Conservation (phyloP, 2,113 vertebrate species). For the Australoheros scitulus region DNA sequence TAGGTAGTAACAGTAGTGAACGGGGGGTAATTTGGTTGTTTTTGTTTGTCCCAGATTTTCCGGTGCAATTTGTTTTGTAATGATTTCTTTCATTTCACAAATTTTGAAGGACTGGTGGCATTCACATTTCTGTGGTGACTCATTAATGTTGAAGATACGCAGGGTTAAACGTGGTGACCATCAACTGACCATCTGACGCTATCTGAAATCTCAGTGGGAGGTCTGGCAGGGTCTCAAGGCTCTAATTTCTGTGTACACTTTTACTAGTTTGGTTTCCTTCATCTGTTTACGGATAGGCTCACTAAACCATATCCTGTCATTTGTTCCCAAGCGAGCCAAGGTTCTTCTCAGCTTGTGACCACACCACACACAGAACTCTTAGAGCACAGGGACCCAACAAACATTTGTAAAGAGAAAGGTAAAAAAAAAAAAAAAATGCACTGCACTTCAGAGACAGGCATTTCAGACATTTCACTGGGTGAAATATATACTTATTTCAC, state of each 20-base stretch:
- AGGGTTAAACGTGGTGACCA: slow-evolving; percentile 49
- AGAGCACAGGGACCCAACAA: slow-evolving; percentile 24
- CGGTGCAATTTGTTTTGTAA: slow-evolving; percentile 18
- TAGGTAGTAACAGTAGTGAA: not conserved
- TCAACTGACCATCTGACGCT: slow-evolving; percentile 55
- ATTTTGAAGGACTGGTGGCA: slow-evolving; percentile 10
- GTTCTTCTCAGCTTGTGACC: slow-evolving; percentile 50
- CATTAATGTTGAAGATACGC: slow-evolving; percentile 35
- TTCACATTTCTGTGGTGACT: slow-evolving; percentile 18
- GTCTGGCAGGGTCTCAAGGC: slow-evolving; percentile 49
- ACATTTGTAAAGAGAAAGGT: slow-evolving; percentile 4
- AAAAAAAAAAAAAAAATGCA: not conserved
- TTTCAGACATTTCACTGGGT: not conserved
- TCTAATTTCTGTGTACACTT: slow-evolving; percentile 46
- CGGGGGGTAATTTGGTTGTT: slow-evolving; percentile 19
- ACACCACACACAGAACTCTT: slow-evolving; percentile 47
- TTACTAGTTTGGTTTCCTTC: slow-evolving; percentile 61
- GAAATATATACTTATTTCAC: not conserved
- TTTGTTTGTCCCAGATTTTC: slow-evolving; percentile 24
- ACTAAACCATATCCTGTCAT: slow-evolving; percentile 69
- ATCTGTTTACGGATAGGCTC: slow-evolving; percentile 64
- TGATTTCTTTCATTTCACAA: slow-evolving; percentile 3
- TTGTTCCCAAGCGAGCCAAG: slow-evolving; percentile 63
- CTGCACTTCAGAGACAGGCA: not conserved
- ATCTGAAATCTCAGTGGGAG: slow-evolving; percentile 55